Percentiles rank a stretch among this genome's conserved stretches.
Evolutionary conservation across 2,113 vertebrate species (phyloP).

Genomic region (Porphyrio hochstetteri): DNA sequence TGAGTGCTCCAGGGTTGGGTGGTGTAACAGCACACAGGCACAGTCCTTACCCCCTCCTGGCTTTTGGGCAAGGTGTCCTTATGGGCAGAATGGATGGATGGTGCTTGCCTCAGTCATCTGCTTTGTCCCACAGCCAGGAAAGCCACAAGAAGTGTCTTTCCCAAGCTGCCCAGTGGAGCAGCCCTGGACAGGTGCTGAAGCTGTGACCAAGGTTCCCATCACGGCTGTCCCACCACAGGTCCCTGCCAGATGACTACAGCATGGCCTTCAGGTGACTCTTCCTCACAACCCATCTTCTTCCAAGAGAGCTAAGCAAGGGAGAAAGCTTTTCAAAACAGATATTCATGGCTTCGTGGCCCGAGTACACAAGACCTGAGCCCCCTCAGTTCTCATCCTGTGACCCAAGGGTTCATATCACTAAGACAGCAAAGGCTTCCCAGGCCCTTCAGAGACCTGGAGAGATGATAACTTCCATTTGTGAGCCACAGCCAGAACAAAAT

Average conservation of each 20-base stretch:
- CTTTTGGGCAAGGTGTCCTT: not conserved
- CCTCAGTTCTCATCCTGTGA: not conserved
- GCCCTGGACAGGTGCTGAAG: not conserved
- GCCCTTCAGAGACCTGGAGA: not conserved
- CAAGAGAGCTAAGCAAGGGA: not conserved
- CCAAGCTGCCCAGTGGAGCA: not conserved
- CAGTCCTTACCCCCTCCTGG: not conserved
- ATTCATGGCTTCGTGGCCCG: not conserved
- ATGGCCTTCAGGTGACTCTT: not conserved
- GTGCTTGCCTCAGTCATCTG: not conserved
- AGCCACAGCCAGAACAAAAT: constrained; percentile 40
- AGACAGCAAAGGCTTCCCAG: not conserved
- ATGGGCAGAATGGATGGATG: not conserved
- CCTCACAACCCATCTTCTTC: not conserved
- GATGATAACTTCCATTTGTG: constrained; percentile 45
- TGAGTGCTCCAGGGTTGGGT: not conserved
- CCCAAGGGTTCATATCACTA: not conserved
- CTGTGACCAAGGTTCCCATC: not conserved
- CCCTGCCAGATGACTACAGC: not conserved
- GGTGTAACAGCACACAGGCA: not conserved
- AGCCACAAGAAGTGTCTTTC: not conserved
- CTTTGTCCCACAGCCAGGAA: not conserved
- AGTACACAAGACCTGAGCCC: not conserved
- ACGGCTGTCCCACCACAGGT: not conserved
- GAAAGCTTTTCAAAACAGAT: not conserved